Evolutionary conservation across 2,888 invertebrate species (phyloP).

Genomic region (Amiota minor): DNA sequence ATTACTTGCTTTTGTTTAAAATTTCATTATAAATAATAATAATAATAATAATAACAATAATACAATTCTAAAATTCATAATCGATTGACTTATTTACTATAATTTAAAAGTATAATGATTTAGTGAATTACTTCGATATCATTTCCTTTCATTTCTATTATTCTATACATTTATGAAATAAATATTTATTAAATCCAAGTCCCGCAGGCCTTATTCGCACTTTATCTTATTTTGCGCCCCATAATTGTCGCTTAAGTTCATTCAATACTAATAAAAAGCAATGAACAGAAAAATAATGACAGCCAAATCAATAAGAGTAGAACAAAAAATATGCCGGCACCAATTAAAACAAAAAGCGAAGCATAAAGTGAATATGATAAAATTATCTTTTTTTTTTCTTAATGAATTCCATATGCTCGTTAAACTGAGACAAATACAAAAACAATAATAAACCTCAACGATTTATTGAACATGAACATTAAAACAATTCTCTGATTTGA

Average conservation of each 20-base stretch:
- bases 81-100: too few relatives aligned
- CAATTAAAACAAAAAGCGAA: slow-evolving; percentile 49
- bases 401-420: slow-evolving; percentile 20
- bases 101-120: too few relatives aligned
- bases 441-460: neutral
- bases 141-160: too few relatives aligned
- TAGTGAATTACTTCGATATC: too few relatives aligned
- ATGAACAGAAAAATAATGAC: neutral
- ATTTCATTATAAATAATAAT: too few relatives aligned
- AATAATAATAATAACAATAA: too few relatives aligned
- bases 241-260: neutral
- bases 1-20: too few relatives aligned
- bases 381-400: slow-evolving; percentile 50
- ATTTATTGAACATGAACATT: slow-evolving; percentile 14
- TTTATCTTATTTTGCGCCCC: neutral
- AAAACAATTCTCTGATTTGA: neutral
- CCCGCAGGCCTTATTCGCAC: neutral
- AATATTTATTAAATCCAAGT: neutral
- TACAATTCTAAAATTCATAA: too few relatives aligned
- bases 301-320: neutral
- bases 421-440: slow-evolving; percentile 9
- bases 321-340: slow-evolving; percentile 21
- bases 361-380: slow-evolving; percentile 61
- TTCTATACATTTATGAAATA: too few relatives aligned
- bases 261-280: neutral